Evolutionary conservation across 2,113 vertebrate genomes (phyloP).

Genomic region (Callipepla squamata): DNA sequence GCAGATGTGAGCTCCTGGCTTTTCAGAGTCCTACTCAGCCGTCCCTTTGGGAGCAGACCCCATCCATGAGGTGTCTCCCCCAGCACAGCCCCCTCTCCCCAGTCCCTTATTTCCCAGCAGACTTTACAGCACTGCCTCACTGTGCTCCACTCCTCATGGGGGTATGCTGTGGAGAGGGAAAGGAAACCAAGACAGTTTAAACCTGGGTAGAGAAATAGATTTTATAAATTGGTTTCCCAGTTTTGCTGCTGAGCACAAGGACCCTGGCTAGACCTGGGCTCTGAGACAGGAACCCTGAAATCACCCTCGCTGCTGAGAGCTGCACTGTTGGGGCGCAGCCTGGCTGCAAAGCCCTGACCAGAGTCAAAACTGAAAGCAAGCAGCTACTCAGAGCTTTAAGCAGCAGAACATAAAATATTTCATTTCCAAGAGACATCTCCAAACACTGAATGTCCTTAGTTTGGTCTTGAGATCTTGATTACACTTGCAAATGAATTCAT

Average conservation of each 20-base stretch:
- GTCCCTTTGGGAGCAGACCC: not conserved
- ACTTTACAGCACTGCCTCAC: not conserved
- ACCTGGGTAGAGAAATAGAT: not conserved
- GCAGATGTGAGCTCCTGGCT: not conserved
- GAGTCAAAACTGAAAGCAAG: slow-evolving; percentile 46
- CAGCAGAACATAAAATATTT: not conserved
- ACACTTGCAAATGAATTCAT: slow-evolving; percentile 10
- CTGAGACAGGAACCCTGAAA: not conserved
- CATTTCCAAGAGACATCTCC: not conserved
- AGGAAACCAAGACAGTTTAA: not conserved
- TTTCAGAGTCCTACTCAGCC: not conserved
- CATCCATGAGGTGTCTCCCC: not conserved
- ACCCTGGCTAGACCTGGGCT: not conserved
- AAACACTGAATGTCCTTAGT: not conserved
- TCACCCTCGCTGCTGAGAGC: not conserved
- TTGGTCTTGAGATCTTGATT: not conserved
- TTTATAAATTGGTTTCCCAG: not conserved
- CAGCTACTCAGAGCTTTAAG: not conserved
- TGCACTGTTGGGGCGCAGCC: not conserved
- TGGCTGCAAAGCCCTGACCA: not conserved
- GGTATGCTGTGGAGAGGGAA: not conserved
- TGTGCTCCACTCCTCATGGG: not conserved
- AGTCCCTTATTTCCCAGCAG: not conserved
- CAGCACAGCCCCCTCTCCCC: not conserved
- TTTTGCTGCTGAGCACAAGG: not conserved